Base-by-base conservation (phyloP, 2,888 invertebrate species). In the Thera britannica region DNA sequence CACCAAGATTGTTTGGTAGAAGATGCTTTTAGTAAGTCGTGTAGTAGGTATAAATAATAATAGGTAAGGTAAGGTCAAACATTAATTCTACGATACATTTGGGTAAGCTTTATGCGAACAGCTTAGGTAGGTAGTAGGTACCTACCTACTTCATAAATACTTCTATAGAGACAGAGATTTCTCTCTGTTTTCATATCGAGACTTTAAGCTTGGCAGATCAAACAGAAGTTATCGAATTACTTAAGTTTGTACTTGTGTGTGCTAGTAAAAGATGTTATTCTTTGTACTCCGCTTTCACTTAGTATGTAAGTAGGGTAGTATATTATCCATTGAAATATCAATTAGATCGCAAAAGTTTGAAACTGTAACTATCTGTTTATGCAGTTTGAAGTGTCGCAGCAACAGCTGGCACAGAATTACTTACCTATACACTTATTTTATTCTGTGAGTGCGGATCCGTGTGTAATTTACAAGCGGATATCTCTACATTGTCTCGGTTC, bases 401-500 rank as follows among this genome's bases (percentile, higher is more conserved):
- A 44, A 46, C 44, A 46, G 9, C 41, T 41, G 41, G 41, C 0
- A 41, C 41, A 7, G 7, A 41, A 41, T 5, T 41, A 41, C 7
- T 5, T 41, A 2, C 7, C 41, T 5, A 41, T 41, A 6, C 2
- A 41, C 38, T 38, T 38, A 44, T 9, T 46, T 9, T 46, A 62
- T 49, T 62, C 55, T 68, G 65, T 65, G 9, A 9, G 44, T 46
- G 44, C 63, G 70, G 66, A 67, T 70, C 66, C 55, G 38, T 35
- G 62, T 63, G 69, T 66, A 63, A 69, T 70, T 67, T 67, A 69
- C 70, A 72, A 64, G 74, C 83, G 83, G 84, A 84, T 84, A 82
- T 78, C 79, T 76, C 75, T 79, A 83, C 86, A 85, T 86, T 88
- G 89, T 88, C 83, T 87, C 82, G 72, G 81, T 83, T 84, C 87